Base-by-base conservation (phyloP, 1,140 invertebrate species). In the Probaryconus sp. region DNA sequence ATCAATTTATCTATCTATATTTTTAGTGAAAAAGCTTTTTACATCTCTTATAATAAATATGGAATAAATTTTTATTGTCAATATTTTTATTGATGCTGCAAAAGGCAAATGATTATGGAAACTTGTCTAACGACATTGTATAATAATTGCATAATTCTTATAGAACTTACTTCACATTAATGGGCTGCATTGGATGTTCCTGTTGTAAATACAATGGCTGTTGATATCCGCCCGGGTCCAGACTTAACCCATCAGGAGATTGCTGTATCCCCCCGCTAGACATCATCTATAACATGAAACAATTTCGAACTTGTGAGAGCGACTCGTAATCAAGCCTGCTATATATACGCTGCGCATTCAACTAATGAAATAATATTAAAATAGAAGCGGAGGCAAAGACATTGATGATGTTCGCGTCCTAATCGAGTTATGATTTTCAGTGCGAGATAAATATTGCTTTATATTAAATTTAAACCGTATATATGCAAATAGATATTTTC, bases 181-280 rank as follows among this genome's bases (percentile, higher is more conserved):
- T 87, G 35, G 82, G 72, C 67, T 89, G 87, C 82, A 89, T 87
- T 21, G 87, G 78, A 73, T 89, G 87, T 48, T 88, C 87, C 64
- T 88, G 87, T 24, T 88, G 87, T 48, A 93, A 84, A 77, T 93
- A 93, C 14, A 93, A 82, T 14, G 92, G 91, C 81, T 93, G 92
- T 76, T 92, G 92, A 84, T 92, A 93, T 10, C 89, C 89, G 35
- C 91, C 91, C 3, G 92, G 90, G 56, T 92, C 91, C 33, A 92
- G 89, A 31, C 89, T 90, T 78, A 93, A 82, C 3, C 90, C 91
- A 68, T 93, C 92, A 81, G 92, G 89, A 26, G 92, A 91, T 43
- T 90, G 91, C 76, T 92, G 91, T 84, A 92, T 91, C 82, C 91
- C 91, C 35, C 88, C 88, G 70, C 89, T 88, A 85, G 85, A 78